These are phyloP conservation scores for Pyrgilauda ruficollis DNA, from an alignment of 2,113 vertebrate genomes.

Conservation along the genomic window DNA sequence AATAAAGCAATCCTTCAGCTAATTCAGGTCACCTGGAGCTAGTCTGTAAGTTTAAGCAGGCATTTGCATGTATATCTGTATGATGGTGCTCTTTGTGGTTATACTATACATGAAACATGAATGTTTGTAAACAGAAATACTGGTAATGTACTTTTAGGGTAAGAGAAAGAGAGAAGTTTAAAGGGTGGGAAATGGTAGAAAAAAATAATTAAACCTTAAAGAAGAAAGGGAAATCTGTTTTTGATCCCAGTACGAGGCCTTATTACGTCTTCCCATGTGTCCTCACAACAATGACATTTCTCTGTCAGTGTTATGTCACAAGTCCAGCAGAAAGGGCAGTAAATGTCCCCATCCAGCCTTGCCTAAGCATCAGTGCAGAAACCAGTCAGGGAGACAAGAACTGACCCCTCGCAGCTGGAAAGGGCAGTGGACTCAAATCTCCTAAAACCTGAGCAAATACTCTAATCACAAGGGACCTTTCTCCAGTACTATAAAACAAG, in stretches of 20 bases:
- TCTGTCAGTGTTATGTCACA: neutral
- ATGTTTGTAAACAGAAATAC: neutral
- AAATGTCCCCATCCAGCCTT: neutral
- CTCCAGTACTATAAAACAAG: neutral
- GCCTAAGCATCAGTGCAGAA: neutral
- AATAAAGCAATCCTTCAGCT: neutral
- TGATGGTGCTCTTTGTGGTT: neutral
- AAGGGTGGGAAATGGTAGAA: neutral
- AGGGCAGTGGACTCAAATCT: neutral
- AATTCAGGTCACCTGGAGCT: neutral
- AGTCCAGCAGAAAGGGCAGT: neutral
- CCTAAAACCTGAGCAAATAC: neutral
- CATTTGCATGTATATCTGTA: neutral
- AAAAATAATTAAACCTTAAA: neutral
- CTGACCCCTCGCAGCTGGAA: neutral
- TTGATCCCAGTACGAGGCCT: neutral
- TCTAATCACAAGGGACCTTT: neutral
- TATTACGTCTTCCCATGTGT: neutral
- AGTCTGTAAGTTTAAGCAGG: neutral
- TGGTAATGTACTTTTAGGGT: neutral
- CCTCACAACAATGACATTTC: neutral
- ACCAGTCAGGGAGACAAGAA: neutral
- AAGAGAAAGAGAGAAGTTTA: neutral
- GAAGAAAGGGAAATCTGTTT: neutral
- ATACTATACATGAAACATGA: neutral